These are phyloP conservation scores for Drosophila miranda DNA, from an alignment of 1,140 invertebrate species.

Conservation along the genomic window DNA sequence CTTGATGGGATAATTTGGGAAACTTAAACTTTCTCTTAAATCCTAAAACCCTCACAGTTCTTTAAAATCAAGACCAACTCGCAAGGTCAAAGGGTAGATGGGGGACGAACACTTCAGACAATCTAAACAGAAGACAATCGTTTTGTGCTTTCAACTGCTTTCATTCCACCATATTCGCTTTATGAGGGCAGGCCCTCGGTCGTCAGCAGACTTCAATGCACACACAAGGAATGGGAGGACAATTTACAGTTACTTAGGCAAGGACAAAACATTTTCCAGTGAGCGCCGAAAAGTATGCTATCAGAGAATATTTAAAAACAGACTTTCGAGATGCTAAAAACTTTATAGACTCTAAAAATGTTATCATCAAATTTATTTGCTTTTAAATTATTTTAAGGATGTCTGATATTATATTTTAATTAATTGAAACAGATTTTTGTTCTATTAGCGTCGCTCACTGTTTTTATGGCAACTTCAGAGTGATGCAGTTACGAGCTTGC, in stretches of 20 bases:
- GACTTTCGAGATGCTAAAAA: not conserved
- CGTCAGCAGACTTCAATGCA: not conserved
- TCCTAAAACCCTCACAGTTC: too few relatives aligned
- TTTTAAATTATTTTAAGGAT: too few relatives aligned
- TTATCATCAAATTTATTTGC: too few relatives aligned
- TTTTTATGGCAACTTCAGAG: too few relatives aligned
- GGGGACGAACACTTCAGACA: conserved; percentile 7
- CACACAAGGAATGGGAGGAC: not conserved
- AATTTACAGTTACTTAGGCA: conserved; percentile 1
- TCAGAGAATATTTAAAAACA: not conserved
- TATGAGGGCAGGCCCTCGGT: not conserved
- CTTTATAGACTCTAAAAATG: too few relatives aligned
- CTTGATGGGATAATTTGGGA: not conserved
- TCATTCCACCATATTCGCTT: conserved; percentile 9
- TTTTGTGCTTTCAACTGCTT: conserved; percentile 7
- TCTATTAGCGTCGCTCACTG: too few relatives aligned
- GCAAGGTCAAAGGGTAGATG: conserved; percentile 21
- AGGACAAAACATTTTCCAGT: not conserved
- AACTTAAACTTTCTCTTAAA: not conserved
- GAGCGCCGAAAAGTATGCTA: not conserved
- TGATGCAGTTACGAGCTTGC: too few relatives aligned
- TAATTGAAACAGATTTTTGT: too few relatives aligned
- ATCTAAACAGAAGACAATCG: conserved; percentile 19
- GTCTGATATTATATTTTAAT: too few relatives aligned
- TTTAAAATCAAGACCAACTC: not conserved